phyloP scores from a whole-genome alignment of 2,113 vertebrate species.

The Rousettus leschenaultii region DNA sequence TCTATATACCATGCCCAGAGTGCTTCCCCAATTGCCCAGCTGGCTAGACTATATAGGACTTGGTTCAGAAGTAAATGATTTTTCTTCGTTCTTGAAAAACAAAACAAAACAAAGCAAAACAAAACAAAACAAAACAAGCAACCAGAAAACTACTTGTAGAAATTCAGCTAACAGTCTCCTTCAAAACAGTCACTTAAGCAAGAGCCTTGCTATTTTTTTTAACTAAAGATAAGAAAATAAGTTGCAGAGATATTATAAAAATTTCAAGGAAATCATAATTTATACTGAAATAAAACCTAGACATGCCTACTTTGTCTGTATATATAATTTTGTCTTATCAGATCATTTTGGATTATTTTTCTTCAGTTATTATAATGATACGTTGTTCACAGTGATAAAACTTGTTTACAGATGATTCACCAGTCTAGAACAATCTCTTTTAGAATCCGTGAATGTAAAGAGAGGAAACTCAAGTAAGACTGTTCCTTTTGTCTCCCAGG shows the following conservation, averaged over 20 bases:
- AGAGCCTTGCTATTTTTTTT: not conserved
- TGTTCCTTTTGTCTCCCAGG: not conserved
- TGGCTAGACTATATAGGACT: not conserved
- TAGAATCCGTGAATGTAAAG: not conserved
- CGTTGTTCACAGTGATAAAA: not conserved
- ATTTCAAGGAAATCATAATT: not conserved
- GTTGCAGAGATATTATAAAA: not conserved
- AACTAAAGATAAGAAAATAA: slow-evolving; percentile 12
- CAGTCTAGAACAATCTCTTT: not conserved
- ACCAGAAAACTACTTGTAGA: not conserved
- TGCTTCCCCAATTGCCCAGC: not conserved
- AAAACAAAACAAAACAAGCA: not conserved
- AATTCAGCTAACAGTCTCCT: not conserved
- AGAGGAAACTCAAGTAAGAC: not conserved
- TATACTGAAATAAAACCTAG: not conserved
- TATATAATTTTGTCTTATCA: slow-evolving; percentile 24
- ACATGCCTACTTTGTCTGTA: not conserved
- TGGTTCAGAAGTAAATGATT: not conserved
- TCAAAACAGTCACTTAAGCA: not conserved
- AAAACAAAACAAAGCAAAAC: not conserved
- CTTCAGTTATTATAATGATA: slow-evolving; percentile 14
- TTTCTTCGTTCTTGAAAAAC: not conserved
- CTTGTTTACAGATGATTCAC: slow-evolving; percentile 17
- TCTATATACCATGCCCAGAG: not conserved
- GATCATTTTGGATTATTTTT: slow-evolving; percentile 12